Conservation (phyloP, 2,113 vertebrate species). For the Naja naja region DNA sequence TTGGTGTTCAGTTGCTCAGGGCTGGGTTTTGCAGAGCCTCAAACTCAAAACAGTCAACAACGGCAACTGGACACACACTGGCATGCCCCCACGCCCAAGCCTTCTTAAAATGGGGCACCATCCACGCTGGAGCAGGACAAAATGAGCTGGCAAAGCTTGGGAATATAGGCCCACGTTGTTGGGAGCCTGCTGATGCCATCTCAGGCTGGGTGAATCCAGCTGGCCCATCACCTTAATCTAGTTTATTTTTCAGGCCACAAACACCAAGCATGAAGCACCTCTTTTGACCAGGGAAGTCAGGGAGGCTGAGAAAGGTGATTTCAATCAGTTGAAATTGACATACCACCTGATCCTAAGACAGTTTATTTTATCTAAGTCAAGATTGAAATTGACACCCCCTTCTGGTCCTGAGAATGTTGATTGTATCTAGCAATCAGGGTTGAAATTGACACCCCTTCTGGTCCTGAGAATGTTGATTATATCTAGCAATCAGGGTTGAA, state of each 20-base stretch:
- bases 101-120: neutral
- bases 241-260: neutral
- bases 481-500: no score
- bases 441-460: no score
- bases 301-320: neutral
- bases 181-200: neutral
- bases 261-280: neutral
- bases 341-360: neutral
- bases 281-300: neutral
- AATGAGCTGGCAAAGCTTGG: neutral
- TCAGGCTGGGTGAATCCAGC: neutral
- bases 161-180: neutral
- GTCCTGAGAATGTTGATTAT: no score
- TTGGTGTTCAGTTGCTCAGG: neutral
- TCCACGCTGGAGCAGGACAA: neutral
- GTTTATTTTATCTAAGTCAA: neutral
- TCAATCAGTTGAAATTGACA: neutral
- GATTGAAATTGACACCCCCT: neutral
- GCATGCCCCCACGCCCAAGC: neutral
- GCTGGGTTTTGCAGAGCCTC: neutral
- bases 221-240: neutral
- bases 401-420: neutral
- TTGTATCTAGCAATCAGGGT: neutral
- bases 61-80: neutral
- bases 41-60: neutral